Base-by-base conservation (phyloP, 2,797 vertebrate species). In the Acropternis orthonyx region DNA sequence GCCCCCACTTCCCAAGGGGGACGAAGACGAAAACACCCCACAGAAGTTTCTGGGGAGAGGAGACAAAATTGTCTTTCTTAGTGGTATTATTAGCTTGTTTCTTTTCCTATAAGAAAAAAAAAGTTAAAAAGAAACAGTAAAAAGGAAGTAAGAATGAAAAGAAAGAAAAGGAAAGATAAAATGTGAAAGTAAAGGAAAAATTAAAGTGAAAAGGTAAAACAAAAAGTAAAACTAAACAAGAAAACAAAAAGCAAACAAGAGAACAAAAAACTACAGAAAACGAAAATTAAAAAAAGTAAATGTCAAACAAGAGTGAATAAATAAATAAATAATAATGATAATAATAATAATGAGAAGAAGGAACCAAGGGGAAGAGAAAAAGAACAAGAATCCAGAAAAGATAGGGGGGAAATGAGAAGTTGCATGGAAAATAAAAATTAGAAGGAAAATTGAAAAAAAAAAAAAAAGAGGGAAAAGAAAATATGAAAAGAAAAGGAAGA, bases 401-500 rank as follows among this genome's bases (percentile, higher is more conserved):
- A 12, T 23, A 24, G 4, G n/a, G 23, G 26, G 15, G 22, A 61
- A n/a, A 37, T 14, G 28, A 2, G 7, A 56, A 21, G 9, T 15
- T 32, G 14, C 14, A 9, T 26, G 9, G 15, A 15, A 26, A 3
- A 37, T 22, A 37, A 5, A 26, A 72, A 52, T 44, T 5, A 67
- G 10, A n/a, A 32, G 3, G 2, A 26, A 56, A 43, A 12, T 28
- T 0, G 32, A 5, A 4, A 20, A 9, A 3, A 6, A 9, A 13
- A 4, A 3, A 3, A 11, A 5, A 20, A 14, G 3, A 12, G 15
- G 21, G 8, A 13, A 27, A 7, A 9, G 21, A 16, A 5, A 2
- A 3, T 5, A 5, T 0, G 7, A 6, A 3, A 4, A 7, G 1
- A 6, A 3, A 3, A 10, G 3, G 11, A 6, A 12, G 5, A 2